Conservation (phyloP, 2,797 vertebrate genomes). For the Sus cebifrons region DNA sequence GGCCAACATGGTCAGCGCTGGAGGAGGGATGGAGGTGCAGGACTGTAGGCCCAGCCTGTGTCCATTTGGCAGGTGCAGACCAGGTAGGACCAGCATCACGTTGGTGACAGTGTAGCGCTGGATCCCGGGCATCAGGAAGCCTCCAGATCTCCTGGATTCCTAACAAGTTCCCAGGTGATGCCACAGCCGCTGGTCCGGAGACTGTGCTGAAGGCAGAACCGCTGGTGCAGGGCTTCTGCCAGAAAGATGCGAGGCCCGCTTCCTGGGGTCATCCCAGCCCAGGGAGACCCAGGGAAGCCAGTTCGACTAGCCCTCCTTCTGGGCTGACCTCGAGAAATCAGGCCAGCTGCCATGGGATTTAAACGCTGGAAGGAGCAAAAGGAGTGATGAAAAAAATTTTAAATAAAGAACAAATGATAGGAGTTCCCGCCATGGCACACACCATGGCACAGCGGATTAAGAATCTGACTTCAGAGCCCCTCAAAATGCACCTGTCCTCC, state of each 20-base stretch:
- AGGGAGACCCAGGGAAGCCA: neutral
- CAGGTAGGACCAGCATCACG: too few relatives aligned
- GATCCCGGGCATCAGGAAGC: neutral
- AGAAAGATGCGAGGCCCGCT: neutral
- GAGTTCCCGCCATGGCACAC: neutral
- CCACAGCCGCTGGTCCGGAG: neutral
- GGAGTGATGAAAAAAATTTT: neutral
- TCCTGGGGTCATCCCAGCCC: neutral
- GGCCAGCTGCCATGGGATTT: neutral
- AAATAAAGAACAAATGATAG: neutral
- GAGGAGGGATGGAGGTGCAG: too few relatives aligned
- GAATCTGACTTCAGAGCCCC: neutral
- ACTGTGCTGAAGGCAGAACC: neutral
- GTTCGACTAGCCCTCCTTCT: neutral
- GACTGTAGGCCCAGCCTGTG: neutral
- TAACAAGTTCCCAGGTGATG: neutral
- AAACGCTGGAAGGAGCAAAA: neutral
- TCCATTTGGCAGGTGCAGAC: neutral
- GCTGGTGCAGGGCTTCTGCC: fast-evolving
- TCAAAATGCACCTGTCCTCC: neutral
- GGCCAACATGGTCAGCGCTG: neutral
- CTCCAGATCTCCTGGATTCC: neutral
- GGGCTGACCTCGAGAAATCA: neutral
- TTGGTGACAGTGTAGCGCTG: neutral
- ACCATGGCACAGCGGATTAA: too few relatives aligned